phyloP scores from a whole-genome alignment of 2,113 vertebrate genomes.

The Pteruthius melanotis region DNA sequence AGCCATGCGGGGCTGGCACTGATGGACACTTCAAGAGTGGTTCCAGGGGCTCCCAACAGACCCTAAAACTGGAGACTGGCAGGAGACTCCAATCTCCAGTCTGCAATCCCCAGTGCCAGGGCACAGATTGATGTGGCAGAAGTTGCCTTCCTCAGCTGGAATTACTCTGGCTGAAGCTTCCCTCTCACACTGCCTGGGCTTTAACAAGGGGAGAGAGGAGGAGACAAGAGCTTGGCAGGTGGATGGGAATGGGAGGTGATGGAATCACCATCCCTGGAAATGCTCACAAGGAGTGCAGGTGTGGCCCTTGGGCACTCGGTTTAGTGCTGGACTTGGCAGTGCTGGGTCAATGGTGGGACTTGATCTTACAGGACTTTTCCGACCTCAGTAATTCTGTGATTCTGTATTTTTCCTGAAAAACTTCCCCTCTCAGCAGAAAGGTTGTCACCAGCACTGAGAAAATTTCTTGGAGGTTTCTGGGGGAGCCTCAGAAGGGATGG shows the following conservation, averaged over 20 bases:
- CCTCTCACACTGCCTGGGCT: neutral
- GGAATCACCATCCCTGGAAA: neutral
- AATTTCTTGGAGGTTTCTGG: neutral
- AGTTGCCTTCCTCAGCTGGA: neutral
- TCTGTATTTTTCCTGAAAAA: neutral
- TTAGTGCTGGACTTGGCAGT: neutral
- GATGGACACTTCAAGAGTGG: neutral
- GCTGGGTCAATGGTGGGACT: neutral
- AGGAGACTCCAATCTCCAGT: neutral
- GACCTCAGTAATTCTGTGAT: neutral
- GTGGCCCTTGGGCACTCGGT: neutral
- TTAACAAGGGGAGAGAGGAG: neutral
- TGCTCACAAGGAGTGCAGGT: fast-evolving
- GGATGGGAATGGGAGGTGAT: neutral
- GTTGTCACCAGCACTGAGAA: fast-evolving
- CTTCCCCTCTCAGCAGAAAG: neutral
- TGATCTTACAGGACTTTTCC: fast-evolving
- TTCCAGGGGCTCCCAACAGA: neutral
- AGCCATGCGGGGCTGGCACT: neutral
- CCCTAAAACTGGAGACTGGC: neutral
- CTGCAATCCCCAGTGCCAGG: neutral
- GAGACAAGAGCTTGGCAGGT: neutral
- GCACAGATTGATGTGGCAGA: neutral
- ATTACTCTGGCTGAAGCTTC: neutral
- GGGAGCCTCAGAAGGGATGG: neutral